A percentile compares a stretch with the other conserved stretches of the same genome.
Evolutionary conservation across 2,888 invertebrate species (phyloP).

Genomic region (Harpalus rubripes): DNA sequence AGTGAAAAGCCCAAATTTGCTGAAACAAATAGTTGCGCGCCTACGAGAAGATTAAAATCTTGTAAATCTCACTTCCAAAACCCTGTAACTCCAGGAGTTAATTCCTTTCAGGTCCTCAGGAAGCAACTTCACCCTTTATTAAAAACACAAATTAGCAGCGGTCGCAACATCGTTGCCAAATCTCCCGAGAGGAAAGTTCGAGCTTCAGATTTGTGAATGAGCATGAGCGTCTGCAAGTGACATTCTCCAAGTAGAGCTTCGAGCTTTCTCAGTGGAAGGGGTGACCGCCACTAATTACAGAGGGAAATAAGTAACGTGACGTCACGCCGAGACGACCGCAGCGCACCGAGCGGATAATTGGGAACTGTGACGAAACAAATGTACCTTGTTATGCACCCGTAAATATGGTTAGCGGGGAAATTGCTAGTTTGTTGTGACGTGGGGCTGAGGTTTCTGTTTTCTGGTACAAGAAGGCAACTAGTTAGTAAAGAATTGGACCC

Average conservation of each 20-base stretch:
- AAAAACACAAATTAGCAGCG: slow-evolving; percentile 61
- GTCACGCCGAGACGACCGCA: slow-evolving; percentile 56
- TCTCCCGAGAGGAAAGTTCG: slow-evolving; percentile 2
- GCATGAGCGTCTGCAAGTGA: slow-evolving; percentile 14
- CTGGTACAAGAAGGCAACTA: no score
- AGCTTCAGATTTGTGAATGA: slow-evolving; percentile 46
- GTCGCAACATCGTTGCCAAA: slow-evolving; percentile 40
- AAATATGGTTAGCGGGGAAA: slow-evolving; percentile 40
- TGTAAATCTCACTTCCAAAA: slow-evolving; percentile 37
- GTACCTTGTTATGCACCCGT: slow-evolving; percentile 56
- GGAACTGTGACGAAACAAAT: slow-evolving; percentile 61
- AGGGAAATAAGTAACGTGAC: slow-evolving; percentile 74
- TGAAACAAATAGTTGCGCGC: slow-evolving; percentile 40
- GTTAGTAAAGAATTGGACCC: no score
- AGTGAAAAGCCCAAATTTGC: slow-evolving; percentile 33
- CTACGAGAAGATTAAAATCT: slow-evolving; percentile 41
- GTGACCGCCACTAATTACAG: slow-evolving; percentile 75
- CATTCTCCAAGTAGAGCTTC: not conserved
- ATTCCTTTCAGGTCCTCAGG: slow-evolving; percentile 21
- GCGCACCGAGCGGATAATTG: slow-evolving; percentile 60
- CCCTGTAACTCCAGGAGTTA: slow-evolving; percentile 26
- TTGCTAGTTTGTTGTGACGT: slow-evolving; percentile 44
- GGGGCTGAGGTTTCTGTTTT: not conserved
- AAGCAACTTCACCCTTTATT: slow-evolving; percentile 54
- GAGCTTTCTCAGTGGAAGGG: slow-evolving; percentile 54